These are phyloP conservation scores for Andricus quercusramuli DNA, from an alignment of 2,888 invertebrate genomes.

Conservation along the genomic window DNA sequence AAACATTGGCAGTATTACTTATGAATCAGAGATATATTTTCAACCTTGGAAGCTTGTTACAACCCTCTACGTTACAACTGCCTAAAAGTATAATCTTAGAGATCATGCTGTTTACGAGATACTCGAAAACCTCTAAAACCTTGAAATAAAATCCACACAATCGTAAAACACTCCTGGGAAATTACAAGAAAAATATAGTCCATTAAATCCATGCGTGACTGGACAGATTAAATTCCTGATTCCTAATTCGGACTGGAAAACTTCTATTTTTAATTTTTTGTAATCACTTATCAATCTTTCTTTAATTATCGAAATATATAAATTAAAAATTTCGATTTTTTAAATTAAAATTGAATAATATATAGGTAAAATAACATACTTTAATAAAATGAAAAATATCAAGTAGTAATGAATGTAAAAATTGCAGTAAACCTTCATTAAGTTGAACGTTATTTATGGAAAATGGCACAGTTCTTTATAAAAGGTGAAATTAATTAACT, in stretches of 20 bases:
- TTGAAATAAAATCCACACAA: background rate
- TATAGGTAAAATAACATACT: background rate
- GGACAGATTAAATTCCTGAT: no score
- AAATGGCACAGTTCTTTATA: background rate
- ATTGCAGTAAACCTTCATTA: no score
- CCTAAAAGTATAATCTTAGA: slow-evolving; percentile 1
- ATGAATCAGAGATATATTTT: background rate
- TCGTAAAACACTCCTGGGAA: background rate
- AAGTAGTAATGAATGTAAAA: background rate
- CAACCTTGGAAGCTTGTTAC: slow-evolving; percentile 14
- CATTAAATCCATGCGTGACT: no score
- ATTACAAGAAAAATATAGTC: background rate
- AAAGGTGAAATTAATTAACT: slow-evolving; percentile 32
- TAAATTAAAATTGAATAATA: background rate
- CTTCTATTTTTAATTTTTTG: no score
- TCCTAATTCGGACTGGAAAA: no score
- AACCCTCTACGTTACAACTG: background rate
- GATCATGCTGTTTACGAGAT: background rate
- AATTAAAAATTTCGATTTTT: no score
- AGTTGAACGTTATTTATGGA: no score
- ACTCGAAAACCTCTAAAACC: background rate
- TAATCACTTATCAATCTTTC: no score
- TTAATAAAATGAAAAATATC: background rate
- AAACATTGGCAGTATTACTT: background rate
- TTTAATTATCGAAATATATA: background rate